phyloP scores from a whole-genome alignment of 2,113 vertebrate species.

The Odontophorus gujanensis region DNA sequence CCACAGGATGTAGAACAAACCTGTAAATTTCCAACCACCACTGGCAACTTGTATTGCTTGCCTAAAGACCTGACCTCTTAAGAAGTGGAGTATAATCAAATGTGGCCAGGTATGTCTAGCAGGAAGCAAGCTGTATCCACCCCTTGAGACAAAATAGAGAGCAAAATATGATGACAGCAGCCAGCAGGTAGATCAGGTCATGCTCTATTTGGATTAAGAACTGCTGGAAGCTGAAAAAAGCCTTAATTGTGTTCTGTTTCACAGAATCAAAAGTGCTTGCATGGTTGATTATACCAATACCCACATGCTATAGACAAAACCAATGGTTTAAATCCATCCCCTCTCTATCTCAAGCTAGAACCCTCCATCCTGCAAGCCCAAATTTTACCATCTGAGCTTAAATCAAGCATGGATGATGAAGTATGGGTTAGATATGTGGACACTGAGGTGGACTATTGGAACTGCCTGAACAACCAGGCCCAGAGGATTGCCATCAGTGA shows the following conservation, averaged over 20 bases:
- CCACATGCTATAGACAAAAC: background rate
- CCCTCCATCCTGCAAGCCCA: background rate
- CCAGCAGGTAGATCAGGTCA: constrained; percentile 14
- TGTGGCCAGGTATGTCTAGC: background rate
- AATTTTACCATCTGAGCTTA: background rate
- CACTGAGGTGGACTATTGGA: background rate
- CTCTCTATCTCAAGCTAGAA: background rate
- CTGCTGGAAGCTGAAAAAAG: background rate
- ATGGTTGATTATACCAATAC: background rate
- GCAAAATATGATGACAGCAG: constrained; percentile 5
- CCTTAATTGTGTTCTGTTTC: background rate
- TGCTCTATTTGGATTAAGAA: constrained; percentile 43
- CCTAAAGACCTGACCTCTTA: constrained; percentile 33
- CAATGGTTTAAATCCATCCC: background rate
- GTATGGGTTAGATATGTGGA: too few species aligned
- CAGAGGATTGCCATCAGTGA: background rate
- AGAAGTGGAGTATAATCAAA: constrained; percentile 51
- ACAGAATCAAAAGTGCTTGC: background rate
- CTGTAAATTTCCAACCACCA: constrained; percentile 26
- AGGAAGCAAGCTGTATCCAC: background rate
- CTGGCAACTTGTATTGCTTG: constrained; percentile 17
- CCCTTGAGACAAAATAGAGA: background rate
- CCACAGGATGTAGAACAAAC: constrained; percentile 3
- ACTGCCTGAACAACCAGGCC: background rate
- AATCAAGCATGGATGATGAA: background rate